phyloP scores from a whole-genome alignment of 2,113 vertebrate species.

The Sinocyclocheilus rhinocerous region DNA sequence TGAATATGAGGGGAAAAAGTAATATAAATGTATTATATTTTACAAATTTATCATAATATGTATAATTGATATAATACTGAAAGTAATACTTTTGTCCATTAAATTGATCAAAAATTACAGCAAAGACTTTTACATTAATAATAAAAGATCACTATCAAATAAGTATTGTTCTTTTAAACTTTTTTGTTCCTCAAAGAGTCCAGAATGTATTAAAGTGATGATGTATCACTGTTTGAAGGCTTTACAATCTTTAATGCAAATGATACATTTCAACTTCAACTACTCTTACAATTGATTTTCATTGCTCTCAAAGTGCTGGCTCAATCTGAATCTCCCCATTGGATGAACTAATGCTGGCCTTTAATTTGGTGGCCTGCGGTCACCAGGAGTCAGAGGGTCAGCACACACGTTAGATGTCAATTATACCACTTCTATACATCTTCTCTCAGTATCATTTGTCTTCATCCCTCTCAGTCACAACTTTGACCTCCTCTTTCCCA shows the following conservation, averaged over 20 bases:
- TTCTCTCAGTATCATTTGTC: constrained; percentile 73
- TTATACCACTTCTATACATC: constrained; percentile 70
- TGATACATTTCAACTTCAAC: neutral
- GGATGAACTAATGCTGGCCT: constrained; percentile 47
- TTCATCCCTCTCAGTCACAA: constrained; percentile 73
- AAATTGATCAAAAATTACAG: too few relatives aligned
- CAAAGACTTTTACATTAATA: too few relatives aligned
- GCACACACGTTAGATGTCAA: constrained; percentile 74
- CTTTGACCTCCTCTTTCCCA: constrained; percentile 68
- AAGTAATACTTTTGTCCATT: too few relatives aligned
- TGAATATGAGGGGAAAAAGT: neutral
- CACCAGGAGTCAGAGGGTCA: constrained; percentile 70
- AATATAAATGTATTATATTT: too few relatives aligned
- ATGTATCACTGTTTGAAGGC: neutral
- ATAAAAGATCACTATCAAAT: too few relatives aligned
- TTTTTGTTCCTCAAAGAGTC: too few relatives aligned
- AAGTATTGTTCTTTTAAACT: too few relatives aligned
- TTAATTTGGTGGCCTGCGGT: constrained; percentile 57
- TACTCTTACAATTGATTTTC: constrained; percentile 33
- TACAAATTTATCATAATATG: too few relatives aligned
- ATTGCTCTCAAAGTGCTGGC: constrained; percentile 3
- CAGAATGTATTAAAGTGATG: too few relatives aligned
- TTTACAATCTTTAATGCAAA: neutral
- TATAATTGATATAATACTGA: too few relatives aligned
- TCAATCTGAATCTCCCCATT: constrained; percentile 45